phyloP scores from a whole-genome alignment of 2,797 vertebrate genomes.

The Chelon labrosus region DNA sequence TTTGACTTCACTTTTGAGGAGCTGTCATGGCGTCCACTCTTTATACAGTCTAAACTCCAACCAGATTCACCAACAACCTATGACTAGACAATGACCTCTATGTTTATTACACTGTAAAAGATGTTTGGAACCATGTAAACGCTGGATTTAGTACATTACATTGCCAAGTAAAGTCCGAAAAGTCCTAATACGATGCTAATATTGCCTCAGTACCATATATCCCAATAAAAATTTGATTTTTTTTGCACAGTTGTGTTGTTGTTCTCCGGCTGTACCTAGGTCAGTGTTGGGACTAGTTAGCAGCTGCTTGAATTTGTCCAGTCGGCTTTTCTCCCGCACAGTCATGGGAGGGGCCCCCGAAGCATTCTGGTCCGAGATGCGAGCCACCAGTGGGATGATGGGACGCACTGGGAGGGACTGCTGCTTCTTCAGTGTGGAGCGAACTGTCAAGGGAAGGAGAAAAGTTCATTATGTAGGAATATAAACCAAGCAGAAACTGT shows the following conservation, averaged over 20 bases:
- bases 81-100: too few species aligned
- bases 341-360: conserved; percentile 97
- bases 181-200: too few species aligned
- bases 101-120: too few species aligned
- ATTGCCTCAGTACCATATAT: too few species aligned
- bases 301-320: conserved; percentile 96
- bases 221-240: too few species aligned
- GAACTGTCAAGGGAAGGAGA: conserved; percentile 65
- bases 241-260: not conserved
- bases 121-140: too few species aligned
- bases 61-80: too few species aligned
- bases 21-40: too few species aligned
- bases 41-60: too few species aligned
- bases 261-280: conserved; percentile 86
- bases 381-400: conserved; percentile 95
- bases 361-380: conserved; percentile 98
- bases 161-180: too few species aligned
- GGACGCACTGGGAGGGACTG: conserved; percentile 94
- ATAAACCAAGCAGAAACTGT: not conserved
- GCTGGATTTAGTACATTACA: too few species aligned
- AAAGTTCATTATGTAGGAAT: not conserved
- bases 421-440: conserved; percentile 91
- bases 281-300: conserved; percentile 94
- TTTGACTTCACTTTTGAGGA: too few species aligned
- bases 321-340: conserved; percentile 93